phyloP scores from a whole-genome alignment of 2,888 invertebrate genomes.

The Mesopsocus fuscifrons region DNA sequence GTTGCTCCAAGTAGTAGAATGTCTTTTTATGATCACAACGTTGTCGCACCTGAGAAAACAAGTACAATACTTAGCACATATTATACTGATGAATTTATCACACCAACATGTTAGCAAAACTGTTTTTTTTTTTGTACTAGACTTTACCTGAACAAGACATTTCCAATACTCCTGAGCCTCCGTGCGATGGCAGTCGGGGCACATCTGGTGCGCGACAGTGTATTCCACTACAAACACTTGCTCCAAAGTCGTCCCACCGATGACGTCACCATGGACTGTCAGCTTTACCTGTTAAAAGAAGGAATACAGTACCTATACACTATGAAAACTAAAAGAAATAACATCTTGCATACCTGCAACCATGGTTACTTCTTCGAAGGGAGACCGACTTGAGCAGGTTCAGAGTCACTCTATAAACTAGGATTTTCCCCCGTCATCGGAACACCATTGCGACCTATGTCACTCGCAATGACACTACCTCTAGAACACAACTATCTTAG shows the following conservation, averaged over 20 bases:
- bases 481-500: too few species aligned
- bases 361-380: too few species aligned
- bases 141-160: constrained; percentile 4
- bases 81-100: constrained; percentile 6
- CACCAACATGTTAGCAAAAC: neutral
- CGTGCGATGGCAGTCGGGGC: constrained; percentile 87
- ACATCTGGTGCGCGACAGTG: constrained; percentile 82
- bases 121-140: too few species aligned
- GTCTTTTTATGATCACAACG: constrained; percentile 88
- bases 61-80: constrained; percentile 47
- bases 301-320: neutral
- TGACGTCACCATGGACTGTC: constrained; percentile 87
- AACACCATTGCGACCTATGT: too few species aligned
- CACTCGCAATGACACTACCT: too few species aligned
- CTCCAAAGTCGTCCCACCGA: constrained; percentile 76
- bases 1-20: constrained; percentile 90
- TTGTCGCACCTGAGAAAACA: too few species aligned
- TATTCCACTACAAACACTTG: constrained; percentile 94
- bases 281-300: constrained; percentile 44
- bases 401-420: too few species aligned
- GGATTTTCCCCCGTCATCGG: too few species aligned
- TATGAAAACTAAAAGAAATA: constrained; percentile 1
- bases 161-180: constrained; percentile 98
- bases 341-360: too few species aligned
- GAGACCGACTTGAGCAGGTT: too few species aligned